These are phyloP conservation scores for Uropetala carovei DNA, from an alignment of 2,888 invertebrate genomes.

Conservation along the genomic window DNA sequence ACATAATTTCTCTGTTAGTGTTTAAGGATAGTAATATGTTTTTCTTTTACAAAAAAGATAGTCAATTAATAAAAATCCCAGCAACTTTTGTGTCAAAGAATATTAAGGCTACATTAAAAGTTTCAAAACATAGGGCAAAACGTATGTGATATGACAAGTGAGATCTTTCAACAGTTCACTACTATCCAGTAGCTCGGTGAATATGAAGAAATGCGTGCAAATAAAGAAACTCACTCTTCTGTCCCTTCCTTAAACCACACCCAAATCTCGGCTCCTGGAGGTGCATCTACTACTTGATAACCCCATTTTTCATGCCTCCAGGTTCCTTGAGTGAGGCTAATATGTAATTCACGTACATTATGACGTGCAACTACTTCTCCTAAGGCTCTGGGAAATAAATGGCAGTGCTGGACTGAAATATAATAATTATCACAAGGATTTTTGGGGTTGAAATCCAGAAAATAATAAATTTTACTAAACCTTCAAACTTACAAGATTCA, in stretches of 20 bases:
- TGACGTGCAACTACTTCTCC: slow-evolving; percentile 92
- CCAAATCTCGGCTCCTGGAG: slow-evolving; percentile 95
- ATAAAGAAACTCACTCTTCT: slow-evolving; percentile 73
- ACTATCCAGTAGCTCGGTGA: background rate
- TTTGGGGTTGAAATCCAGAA: background rate
- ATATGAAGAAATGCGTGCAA: background rate
- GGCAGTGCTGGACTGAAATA: slow-evolving; percentile 85
- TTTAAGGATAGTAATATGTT: no score
- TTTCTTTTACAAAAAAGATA: no score
- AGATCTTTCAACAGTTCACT: slow-evolving; percentile 25
- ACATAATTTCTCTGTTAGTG: no score
- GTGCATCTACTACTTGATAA: slow-evolving; percentile 91
- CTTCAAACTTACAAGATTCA: slow-evolving; percentile 79
- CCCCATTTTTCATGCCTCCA: slow-evolving; percentile 98
- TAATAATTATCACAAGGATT: background rate
- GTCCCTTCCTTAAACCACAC: slow-evolving; percentile 90
- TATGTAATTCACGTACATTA: slow-evolving; percentile 91
- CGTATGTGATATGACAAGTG: no score
- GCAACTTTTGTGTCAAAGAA: no score
- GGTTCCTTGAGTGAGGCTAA: slow-evolving; percentile 93
- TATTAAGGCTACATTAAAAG: no score
- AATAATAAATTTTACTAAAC: background rate
- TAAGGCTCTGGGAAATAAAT: slow-evolving; percentile 91
- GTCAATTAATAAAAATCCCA: no score
- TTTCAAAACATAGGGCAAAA: no score